These are phyloP conservation scores for Apistogramma diplotaenia DNA, from an alignment of 2,113 vertebrate genomes.

Conservation along the genomic window DNA sequence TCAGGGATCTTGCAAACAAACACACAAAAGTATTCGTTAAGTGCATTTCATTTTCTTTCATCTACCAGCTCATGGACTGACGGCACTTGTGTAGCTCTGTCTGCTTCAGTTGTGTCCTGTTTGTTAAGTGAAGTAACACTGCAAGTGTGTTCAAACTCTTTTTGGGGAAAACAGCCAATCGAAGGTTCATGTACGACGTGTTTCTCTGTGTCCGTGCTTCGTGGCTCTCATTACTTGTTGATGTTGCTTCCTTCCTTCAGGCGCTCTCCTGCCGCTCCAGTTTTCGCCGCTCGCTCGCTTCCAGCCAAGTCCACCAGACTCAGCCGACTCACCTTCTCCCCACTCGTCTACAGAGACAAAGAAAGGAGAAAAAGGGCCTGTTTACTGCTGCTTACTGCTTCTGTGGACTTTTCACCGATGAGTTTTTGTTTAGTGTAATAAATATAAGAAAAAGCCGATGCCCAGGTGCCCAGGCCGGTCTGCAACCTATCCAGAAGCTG, in stretches of 20 bases:
- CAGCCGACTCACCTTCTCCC: conserved; percentile 96
- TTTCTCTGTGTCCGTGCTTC: neutral
- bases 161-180: neutral
- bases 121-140: neutral
- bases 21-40: neutral
- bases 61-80: neutral
- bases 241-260: conserved; percentile 99
- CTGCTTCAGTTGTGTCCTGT: neutral
- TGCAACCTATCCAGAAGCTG: neutral
- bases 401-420: neutral
- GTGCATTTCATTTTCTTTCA: neutral
- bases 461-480: neutral
- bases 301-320: conserved; percentile 97
- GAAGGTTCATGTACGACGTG: neutral
- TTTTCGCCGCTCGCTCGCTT: conserved; percentile 95
- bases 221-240: conserved; percentile 83
- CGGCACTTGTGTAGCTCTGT: fast-evolving
- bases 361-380: neutral
- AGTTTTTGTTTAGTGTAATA: neutral
- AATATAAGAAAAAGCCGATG: neutral
- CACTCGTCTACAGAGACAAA: conserved; percentile 83
- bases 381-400: neutral
- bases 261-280: conserved; percentile 92
- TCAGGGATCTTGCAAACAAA: conserved; percentile 84
- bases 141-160: too few species aligned